Evolutionary conservation across 2,797 vertebrate genomes (phyloP).

Genomic region (Acomys russatus): DNA sequence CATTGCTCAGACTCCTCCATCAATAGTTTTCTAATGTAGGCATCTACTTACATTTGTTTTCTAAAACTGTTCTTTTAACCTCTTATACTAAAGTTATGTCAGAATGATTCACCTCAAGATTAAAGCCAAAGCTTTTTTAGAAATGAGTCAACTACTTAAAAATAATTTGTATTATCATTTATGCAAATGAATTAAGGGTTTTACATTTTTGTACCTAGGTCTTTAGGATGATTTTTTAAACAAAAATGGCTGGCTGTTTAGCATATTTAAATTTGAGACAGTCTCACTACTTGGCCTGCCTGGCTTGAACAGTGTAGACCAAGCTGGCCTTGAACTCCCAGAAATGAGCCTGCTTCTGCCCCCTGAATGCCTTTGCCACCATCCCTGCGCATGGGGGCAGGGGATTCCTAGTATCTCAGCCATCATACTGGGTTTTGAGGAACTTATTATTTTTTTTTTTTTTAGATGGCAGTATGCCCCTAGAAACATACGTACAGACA

Average conservation of each 20-base stretch:
- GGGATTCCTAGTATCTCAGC: not conserved
- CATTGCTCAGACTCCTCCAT: slow-evolving; percentile 18
- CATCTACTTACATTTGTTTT: slow-evolving; percentile 20
- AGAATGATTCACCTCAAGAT: slow-evolving; percentile 14
- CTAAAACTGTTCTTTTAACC: slow-evolving; percentile 50
- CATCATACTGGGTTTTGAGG: not conserved
- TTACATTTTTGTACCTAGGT: slow-evolving; percentile 30
- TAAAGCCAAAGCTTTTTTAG: slow-evolving; percentile 66
- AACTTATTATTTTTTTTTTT: not conserved
- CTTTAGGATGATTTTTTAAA: slow-evolving; percentile 55
- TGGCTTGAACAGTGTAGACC: not conserved
- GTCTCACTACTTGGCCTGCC: not conserved
- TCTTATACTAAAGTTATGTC: slow-evolving; percentile 15
- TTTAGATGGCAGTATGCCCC: not conserved
- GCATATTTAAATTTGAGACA: not conserved
- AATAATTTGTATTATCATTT: slow-evolving; percentile 38
- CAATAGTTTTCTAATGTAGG: not conserved
- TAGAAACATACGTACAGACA: not conserved
- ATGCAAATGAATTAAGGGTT: slow-evolving; percentile 39
- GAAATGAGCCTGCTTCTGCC: not conserved
- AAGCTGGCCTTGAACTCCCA: not conserved
- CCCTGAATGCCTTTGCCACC: not conserved
- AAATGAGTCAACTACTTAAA: slow-evolving; percentile 49
- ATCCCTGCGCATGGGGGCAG: not conserved
- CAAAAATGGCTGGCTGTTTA: not conserved